phyloP scores from a whole-genome alignment of 2,113 vertebrate species.

The Melospiza melodia region DNA sequence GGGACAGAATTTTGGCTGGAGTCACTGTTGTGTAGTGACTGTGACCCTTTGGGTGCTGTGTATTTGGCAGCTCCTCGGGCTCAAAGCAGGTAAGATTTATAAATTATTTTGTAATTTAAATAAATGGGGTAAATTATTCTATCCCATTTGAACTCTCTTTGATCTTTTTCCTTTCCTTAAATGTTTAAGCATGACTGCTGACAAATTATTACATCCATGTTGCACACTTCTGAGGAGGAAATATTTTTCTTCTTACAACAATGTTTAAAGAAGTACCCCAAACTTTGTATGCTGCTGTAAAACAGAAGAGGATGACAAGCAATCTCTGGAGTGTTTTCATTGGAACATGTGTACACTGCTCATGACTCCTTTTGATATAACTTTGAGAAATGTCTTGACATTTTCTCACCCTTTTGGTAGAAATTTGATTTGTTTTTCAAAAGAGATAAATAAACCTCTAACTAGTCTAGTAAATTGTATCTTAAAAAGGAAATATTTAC shows the following conservation, averaged over 20 bases:
- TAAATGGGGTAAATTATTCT: background rate
- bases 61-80: slow-evolving; percentile 40
- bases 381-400: background rate
- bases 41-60: background rate
- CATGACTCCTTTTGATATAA: background rate
- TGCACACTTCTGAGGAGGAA: accelerated
- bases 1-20: background rate
- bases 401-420: background rate
- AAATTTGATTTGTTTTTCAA: background rate
- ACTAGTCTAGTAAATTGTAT: background rate
- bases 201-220: background rate
- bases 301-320: background rate
- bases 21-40: background rate
- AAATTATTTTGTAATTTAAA: no score
- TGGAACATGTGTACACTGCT: background rate
- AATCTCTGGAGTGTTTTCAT: background rate
- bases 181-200: background rate
- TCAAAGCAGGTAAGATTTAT: slow-evolving; percentile 39
- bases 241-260: background rate
- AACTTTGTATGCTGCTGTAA: background rate
- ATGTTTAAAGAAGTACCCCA: background rate
- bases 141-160: background rate
- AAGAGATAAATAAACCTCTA: background rate
- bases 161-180: background rate
- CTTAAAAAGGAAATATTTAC: background rate